phyloP scores from a whole-genome alignment of 2,113 vertebrate species.

The Tylochromis polylepis region DNA sequence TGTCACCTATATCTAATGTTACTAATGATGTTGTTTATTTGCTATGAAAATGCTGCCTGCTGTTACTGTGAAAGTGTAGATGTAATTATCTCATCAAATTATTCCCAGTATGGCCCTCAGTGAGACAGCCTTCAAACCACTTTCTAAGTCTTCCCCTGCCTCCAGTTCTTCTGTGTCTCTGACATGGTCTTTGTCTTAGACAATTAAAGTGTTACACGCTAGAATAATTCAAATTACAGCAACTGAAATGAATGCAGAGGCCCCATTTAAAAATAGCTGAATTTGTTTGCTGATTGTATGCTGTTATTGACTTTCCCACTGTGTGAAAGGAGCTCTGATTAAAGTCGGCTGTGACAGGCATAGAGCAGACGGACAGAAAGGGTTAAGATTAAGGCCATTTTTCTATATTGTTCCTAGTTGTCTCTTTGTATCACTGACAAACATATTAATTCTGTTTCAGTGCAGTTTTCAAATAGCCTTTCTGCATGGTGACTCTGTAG shows the following conservation, averaged over 20 bases:
- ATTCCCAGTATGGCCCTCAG: conserved; percentile 71
- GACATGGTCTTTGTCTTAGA: conserved; percentile 93
- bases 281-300: conserved; percentile 89
- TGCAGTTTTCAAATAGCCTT: conserved; percentile 51
- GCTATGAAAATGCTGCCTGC: neutral
- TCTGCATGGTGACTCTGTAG: neutral
- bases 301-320: conserved; percentile 83
- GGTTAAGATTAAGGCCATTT: conserved; percentile 67
- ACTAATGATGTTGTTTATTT: neutral
- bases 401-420: conserved; percentile 68
- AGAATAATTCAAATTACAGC: conserved; percentile 93
- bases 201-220: conserved; percentile 95
- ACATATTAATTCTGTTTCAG: conserved; percentile 39
- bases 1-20: neutral
- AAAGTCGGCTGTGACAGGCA: conserved; percentile 39
- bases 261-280: conserved; percentile 78
- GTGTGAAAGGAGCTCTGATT: conserved; percentile 81
- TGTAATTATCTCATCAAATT: conserved; percentile 28
- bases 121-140: conserved; percentile 83
- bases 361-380: conserved; percentile 36
- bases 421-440: conserved; percentile 31
- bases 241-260: conserved; percentile 83
- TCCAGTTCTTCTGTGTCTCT: conserved; percentile 85
- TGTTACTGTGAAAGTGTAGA: conserved; percentile 61
- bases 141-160: conserved; percentile 79